Evolutionary conservation across 1,140 invertebrate genomes (phyloP).

Genomic region (Bicyclus anynana): DNA sequence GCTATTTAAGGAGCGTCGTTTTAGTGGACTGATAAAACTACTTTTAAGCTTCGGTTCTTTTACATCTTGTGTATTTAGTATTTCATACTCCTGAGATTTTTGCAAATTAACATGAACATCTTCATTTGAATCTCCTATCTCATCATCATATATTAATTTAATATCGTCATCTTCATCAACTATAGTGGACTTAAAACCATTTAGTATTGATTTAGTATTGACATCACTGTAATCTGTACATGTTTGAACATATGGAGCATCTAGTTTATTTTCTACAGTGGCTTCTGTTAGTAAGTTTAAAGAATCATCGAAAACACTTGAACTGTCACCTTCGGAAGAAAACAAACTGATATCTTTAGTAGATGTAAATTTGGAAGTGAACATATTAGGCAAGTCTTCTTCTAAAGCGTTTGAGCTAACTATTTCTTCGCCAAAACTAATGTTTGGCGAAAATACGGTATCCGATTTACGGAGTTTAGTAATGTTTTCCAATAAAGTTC

Average conservation of each 20-base stretch:
- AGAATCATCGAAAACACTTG: slow-evolving; percentile 76
- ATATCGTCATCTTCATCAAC: slow-evolving; percentile 54
- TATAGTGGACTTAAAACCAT: slow-evolving; percentile 57
- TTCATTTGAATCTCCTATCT: slow-evolving; percentile 11
- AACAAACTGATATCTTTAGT: slow-evolving; percentile 60
- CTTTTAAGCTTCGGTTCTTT: slow-evolving; percentile 29
- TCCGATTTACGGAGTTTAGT: slow-evolving; percentile 36
- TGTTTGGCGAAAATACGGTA: slow-evolving; percentile 51
- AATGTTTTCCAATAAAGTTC: slow-evolving; percentile 44
- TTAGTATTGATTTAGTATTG: slow-evolving; percentile 52
- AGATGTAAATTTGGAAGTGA: slow-evolving; percentile 28
- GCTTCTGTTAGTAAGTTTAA: slow-evolving; percentile 52
- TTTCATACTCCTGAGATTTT: slow-evolving; percentile 33
- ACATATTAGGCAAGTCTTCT: slow-evolving; percentile 20
- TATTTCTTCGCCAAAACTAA: slow-evolving; percentile 53
- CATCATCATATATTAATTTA: slow-evolving; percentile 59
- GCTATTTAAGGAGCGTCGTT: slow-evolving; percentile 30
- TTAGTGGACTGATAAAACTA: slow-evolving; percentile 44
- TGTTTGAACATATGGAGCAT: slow-evolving; percentile 3
- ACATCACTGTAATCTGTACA: slow-evolving; percentile 33
- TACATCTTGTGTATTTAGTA: slow-evolving; percentile 35
- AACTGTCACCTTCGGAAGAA: slow-evolving; percentile 62
- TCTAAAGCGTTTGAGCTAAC: slow-evolving; percentile 13
- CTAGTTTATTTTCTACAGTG: slow-evolving; percentile 33
- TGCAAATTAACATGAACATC: slow-evolving; percentile 17